phyloP scores from a whole-genome alignment of 2,797 vertebrate species.

The Enteromius argenteus region DNA sequence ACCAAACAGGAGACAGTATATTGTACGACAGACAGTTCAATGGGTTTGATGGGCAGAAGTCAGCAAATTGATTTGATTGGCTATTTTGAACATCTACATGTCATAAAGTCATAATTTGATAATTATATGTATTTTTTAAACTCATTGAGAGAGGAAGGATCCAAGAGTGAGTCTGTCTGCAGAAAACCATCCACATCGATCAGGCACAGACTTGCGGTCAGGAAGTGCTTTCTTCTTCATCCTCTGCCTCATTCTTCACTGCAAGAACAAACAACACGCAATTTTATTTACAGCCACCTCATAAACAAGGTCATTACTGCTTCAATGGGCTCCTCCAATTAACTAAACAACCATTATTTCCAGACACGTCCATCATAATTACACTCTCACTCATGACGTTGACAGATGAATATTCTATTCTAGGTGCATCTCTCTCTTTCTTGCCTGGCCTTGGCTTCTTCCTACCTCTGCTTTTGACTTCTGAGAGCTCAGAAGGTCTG shows the following conservation, averaged over 20 bases:
- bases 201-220: not conserved
- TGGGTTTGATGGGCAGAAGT: not conserved
- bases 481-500: conserved; percentile 30
- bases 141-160: not conserved
- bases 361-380: not conserved
- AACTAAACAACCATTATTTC: not conserved
- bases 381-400: not conserved
- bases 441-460: conserved; percentile 6
- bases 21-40: not conserved
- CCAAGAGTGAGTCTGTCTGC: not conserved
- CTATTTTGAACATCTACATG: not conserved
- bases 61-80: not conserved
- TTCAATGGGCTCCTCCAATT: not conserved
- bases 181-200: not conserved
- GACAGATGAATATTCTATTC: not conserved
- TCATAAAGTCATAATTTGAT: not conserved
- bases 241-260: conserved; percentile 10
- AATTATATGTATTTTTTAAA: not conserved
- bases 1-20: not conserved
- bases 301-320: conserved; percentile 16
- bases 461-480: conserved; percentile 7
- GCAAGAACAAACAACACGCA: conserved; percentile 19
- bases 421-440: not conserved
- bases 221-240: not conserved
- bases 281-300: conserved; percentile 9